A percentile compares a stretch with the other conserved stretches of the same genome.
These are phyloP conservation scores for Pheosia gnoma DNA, from an alignment of 2,888 invertebrate species.

Conservation along the genomic window DNA sequence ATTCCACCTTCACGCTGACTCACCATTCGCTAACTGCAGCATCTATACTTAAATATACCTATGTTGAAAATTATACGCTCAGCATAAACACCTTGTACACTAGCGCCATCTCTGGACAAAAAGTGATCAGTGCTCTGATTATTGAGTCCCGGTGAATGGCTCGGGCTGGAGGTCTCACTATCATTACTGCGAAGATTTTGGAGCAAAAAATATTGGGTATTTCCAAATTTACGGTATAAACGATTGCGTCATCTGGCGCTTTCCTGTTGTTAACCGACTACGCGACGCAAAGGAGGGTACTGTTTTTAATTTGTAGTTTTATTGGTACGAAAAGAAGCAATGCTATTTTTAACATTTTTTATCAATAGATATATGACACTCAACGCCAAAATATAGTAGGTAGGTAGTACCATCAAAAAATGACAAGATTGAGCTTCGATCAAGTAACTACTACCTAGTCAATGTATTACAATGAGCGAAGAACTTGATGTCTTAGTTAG, in stretches of 20 bases:
- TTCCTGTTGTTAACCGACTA: too few relatives aligned
- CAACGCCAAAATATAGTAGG: too few relatives aligned
- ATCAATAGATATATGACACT: too few relatives aligned
- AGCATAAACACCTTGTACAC: constrained; percentile 5
- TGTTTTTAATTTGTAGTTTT: too few relatives aligned
- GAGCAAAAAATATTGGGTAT: background rate
- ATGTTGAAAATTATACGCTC: constrained; percentile 22
- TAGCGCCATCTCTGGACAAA: constrained; percentile 5
- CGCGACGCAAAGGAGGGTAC: too few relatives aligned
- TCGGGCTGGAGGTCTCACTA: background rate
- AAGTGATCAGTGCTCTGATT: background rate
- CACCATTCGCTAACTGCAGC: constrained; percentile 46
- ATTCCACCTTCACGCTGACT: constrained; percentile 77
- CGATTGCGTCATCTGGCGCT: background rate
- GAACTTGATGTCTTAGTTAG: too few relatives aligned
- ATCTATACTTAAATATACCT: constrained; percentile 12
- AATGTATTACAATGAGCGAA: too few relatives aligned
- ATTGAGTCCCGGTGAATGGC: background rate
- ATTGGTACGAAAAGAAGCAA: too few relatives aligned
- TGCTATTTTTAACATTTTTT: too few relatives aligned
- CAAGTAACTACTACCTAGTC: too few relatives aligned
- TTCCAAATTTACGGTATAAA: background rate
- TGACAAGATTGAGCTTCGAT: too few relatives aligned
- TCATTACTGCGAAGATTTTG: constrained; percentile 13
- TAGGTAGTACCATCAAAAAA: too few relatives aligned